Percentiles rank a stretch among this genome's conserved stretches.
These are phyloP conservation scores for Centrocercus urophasianus DNA, from an alignment of 2,113 vertebrate species.

Conservation along the genomic window DNA sequence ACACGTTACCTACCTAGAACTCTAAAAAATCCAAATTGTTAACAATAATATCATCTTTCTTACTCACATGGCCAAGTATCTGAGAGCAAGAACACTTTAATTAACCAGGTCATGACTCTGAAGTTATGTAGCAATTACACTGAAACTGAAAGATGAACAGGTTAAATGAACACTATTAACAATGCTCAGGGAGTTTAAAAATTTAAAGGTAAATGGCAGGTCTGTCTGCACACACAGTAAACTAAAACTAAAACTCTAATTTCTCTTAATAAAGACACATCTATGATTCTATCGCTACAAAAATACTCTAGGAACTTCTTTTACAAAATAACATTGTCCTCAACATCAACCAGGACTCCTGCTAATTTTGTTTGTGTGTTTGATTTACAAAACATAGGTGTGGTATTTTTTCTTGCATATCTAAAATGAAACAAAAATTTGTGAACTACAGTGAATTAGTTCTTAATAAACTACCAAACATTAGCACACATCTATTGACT, in stretches of 20 bases:
- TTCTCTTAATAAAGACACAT: neutral
- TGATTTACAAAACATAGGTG: neutral
- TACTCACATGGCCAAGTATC: slow-evolving; percentile 42
- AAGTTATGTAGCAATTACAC: slow-evolving; percentile 40
- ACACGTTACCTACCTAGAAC: neutral
- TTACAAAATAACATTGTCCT: neutral
- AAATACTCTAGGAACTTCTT: neutral
- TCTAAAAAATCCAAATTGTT: neutral
- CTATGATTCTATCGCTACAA: neutral
- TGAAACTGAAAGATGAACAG: slow-evolving; percentile 52
- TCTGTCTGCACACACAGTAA: neutral
- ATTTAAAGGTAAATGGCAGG: neutral
- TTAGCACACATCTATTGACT: neutral
- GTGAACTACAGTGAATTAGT: neutral
- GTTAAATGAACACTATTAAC: slow-evolving; percentile 31
- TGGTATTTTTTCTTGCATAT: neutral
- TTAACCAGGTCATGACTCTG: slow-evolving; percentile 53
- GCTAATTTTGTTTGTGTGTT: neutral
- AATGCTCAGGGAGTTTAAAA: neutral
- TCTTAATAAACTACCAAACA: slow-evolving; percentile 3
- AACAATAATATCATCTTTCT: slow-evolving; percentile 24
- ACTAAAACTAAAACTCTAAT: neutral
- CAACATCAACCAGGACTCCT: neutral
- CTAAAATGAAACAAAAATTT: neutral
- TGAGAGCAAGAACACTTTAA: slow-evolving; percentile 39